These are phyloP conservation scores for Drosophila cardini DNA, from an alignment of 1,140 invertebrate species.

Conservation along the genomic window DNA sequence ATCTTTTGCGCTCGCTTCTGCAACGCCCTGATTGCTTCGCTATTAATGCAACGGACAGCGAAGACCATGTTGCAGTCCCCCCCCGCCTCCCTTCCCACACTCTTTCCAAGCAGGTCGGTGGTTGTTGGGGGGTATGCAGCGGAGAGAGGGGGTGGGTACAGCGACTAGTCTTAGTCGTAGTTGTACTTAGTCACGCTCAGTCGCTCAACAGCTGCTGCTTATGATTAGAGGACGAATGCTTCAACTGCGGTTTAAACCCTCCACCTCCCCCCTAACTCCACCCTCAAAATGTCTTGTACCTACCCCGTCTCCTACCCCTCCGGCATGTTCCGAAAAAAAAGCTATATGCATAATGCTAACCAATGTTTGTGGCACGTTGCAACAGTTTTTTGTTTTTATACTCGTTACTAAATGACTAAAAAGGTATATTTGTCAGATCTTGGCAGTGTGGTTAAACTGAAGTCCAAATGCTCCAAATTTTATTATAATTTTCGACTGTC, in stretches of 20 bases:
- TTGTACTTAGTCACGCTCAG: constrained; percentile 76
- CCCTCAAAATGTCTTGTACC: not conserved
- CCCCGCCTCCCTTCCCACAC: too few species aligned
- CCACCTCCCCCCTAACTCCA: not conserved
- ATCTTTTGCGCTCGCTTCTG: constrained; percentile 77
- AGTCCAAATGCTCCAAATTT: too few species aligned
- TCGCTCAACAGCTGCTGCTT: constrained; percentile 40
- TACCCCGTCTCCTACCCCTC: not conserved
- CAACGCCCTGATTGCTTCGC: constrained; percentile 80
- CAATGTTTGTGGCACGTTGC: constrained; percentile 42
- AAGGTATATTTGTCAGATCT: too few species aligned
- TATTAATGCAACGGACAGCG: constrained; percentile 74
- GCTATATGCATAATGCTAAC: constrained; percentile 34
- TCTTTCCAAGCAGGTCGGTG: not conserved
- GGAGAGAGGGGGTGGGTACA: constrained; percentile 9
- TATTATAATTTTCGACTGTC: too few species aligned
- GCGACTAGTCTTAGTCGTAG: constrained; percentile 46
- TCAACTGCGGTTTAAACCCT: constrained; percentile 23
- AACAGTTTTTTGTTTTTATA: constrained; percentile 8
- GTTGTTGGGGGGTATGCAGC: not conserved
- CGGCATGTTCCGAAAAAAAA: constrained; percentile 7
- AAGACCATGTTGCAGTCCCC: constrained; percentile 42
- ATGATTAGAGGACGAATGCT: constrained; percentile 75
- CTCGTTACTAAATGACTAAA: too few species aligned
- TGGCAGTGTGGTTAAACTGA: too few species aligned